Conservation (phyloP, 2,113 vertebrate species). For the Macrotus californicus region DNA sequence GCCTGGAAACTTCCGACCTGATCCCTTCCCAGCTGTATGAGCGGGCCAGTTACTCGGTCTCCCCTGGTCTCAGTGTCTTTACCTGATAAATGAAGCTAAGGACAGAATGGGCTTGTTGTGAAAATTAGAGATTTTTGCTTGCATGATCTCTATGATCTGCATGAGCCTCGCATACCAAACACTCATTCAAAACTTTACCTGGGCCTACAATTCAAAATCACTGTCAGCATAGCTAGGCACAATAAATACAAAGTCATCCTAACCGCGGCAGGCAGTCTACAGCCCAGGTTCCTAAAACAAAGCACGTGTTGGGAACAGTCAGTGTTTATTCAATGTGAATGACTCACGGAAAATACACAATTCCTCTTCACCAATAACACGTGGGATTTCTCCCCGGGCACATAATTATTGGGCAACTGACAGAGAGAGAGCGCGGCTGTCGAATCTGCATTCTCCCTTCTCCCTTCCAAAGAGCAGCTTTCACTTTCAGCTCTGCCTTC, state of each 20-base stretch:
- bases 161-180: not conserved
- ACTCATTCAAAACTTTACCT: not conserved
- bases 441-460: not conserved
- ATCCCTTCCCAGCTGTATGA: not conserved
- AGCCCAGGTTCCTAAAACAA: not conserved
- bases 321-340: not conserved
- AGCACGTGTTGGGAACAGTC: conserved; percentile 1
- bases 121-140: too few relatives aligned
- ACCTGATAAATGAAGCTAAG: not conserved
- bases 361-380: conserved; percentile 6
- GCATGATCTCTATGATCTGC: too few relatives aligned
- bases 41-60: not conserved
- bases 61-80: not conserved
- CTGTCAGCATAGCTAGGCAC: not conserved
- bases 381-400: not conserved
- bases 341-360: conserved; percentile 39
- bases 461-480: not conserved
- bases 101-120: not conserved
- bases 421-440: not conserved
- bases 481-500: not conserved
- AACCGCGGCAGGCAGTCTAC: not conserved
- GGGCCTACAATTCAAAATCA: not conserved
- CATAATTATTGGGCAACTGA: not conserved
- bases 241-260: not conserved
- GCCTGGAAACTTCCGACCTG: not conserved